Percentiles rank a stretch among this genome's conserved stretches.
These are phyloP conservation scores for Portunus trituberculatus DNA, from an alignment of 1,140 invertebrate genomes.

Conservation along the genomic window DNA sequence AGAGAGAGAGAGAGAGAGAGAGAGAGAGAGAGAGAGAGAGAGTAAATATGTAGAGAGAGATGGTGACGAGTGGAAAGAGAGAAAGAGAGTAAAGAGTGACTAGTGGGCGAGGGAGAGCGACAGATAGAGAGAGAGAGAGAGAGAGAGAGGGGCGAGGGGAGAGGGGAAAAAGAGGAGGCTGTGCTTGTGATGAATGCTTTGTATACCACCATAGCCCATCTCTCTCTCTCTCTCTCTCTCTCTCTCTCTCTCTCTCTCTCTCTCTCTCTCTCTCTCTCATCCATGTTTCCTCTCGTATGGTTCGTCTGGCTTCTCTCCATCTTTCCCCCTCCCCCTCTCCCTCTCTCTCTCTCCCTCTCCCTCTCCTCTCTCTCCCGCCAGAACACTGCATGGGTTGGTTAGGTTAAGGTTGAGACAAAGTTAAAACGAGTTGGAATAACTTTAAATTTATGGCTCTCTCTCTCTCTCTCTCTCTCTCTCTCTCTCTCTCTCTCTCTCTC, in stretches of 20 bases:
- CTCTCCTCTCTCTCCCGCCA: too few relatives aligned
- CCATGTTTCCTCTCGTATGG: background rate
- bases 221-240: constrained; percentile 20
- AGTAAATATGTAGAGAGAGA: background rate
- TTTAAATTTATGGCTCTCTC: too few relatives aligned
- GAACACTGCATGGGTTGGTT: too few relatives aligned
- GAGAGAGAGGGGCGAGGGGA: too few relatives aligned
- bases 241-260: constrained; percentile 20
- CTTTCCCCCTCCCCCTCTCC: too few relatives aligned
- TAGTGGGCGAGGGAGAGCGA: background rate
- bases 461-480: background rate
- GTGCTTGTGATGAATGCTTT: background rate
- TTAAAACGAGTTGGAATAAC: too few relatives aligned
- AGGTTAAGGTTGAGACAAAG: too few relatives aligned
- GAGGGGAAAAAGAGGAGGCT: background rate
- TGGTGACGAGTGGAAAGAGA: background rate
- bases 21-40: background rate
- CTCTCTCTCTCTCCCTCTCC: too few relatives aligned
- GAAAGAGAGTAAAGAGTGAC: background rate
- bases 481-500: background rate
- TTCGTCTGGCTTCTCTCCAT: too few relatives aligned
- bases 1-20: background rate
- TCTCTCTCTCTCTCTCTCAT: background rate
- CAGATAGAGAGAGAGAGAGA: too few relatives aligned
- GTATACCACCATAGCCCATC: background rate